Percentiles rank a stretch among this genome's conserved stretches.
Conservation (phyloP, 2,797 vertebrate species). For the Lateolabrax maculatus region DNA sequence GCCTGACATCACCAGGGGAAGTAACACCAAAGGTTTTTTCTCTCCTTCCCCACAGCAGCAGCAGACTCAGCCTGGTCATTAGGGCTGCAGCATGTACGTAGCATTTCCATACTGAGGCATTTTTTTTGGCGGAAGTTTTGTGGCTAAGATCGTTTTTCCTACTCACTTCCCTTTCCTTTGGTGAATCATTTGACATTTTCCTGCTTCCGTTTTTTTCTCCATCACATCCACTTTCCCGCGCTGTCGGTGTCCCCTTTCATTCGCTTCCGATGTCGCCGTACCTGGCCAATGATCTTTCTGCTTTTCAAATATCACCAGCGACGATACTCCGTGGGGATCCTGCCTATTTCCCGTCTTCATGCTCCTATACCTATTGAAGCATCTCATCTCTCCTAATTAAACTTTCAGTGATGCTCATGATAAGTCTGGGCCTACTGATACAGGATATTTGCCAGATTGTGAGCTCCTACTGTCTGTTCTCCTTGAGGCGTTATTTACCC, state of each 20-base stretch:
- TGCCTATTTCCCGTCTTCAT: background rate
- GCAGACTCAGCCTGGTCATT: constrained; percentile 34
- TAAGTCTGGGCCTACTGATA: background rate
- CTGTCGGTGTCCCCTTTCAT: background rate
- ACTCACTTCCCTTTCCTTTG: background rate
- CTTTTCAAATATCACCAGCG: background rate
- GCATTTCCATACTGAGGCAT: background rate
- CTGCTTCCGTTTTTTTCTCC: background rate
- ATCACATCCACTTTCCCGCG: background rate
- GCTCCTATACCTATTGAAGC: background rate
- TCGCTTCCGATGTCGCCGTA: background rate
- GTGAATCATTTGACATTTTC: background rate
- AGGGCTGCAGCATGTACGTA: background rate
- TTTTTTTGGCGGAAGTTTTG: background rate
- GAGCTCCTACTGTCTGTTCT: background rate
- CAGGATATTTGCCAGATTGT: background rate
- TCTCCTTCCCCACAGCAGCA: background rate
- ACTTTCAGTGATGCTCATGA: constrained; percentile 1
- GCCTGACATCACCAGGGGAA: constrained; percentile 30
- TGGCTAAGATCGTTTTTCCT: background rate
- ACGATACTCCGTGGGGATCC: background rate
- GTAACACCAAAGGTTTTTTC: constrained; percentile 16
- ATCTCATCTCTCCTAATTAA: background rate
- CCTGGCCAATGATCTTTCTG: background rate
- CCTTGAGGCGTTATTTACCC: constrained; percentile 1